These are phyloP conservation scores for Hoplostethus mediterraneus DNA, from an alignment of 2,797 vertebrate genomes.

Conservation along the genomic window DNA sequence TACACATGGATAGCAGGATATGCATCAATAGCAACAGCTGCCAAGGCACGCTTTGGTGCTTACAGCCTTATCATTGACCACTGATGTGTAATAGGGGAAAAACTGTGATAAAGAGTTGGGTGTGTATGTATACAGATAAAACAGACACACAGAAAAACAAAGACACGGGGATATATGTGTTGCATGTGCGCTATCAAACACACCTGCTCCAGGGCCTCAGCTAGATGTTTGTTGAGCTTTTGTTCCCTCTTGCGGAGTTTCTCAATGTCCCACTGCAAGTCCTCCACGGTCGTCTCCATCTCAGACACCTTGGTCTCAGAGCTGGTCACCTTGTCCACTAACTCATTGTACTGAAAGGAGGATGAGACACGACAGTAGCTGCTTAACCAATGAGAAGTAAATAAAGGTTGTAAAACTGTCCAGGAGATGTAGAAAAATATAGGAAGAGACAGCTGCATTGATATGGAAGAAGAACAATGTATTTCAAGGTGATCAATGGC, in stretches of 20 bases:
- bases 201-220: slow-evolving; percentile 95
- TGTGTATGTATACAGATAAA: slow-evolving; percentile 3
- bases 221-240: slow-evolving; percentile 94
- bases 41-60: slow-evolving; percentile 11
- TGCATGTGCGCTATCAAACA: slow-evolving; percentile 12
- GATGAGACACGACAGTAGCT: slow-evolving; percentile 3
- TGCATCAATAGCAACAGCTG: slow-evolving; percentile 30
- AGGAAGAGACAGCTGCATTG: too few species aligned
- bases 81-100: not conserved
- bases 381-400: not conserved
- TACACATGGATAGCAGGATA: not conserved
- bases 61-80: slow-evolving; percentile 15
- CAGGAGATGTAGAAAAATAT: too few species aligned
- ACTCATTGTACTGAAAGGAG: slow-evolving; percentile 88
- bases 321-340: slow-evolving; percentile 94
- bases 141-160: not conserved
- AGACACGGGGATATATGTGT: not conserved
- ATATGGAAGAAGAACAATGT: too few species aligned
- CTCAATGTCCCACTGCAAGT: slow-evolving; percentile 97
- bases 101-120: not conserved
- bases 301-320: slow-evolving; percentile 96
- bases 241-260: slow-evolving; percentile 95
- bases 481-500: too few species aligned
- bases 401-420: too few species aligned
- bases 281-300: slow-evolving; percentile 95